Base-by-base conservation (phyloP, 1,140 invertebrate genomes). In the Trachelipus rathkii region DNA sequence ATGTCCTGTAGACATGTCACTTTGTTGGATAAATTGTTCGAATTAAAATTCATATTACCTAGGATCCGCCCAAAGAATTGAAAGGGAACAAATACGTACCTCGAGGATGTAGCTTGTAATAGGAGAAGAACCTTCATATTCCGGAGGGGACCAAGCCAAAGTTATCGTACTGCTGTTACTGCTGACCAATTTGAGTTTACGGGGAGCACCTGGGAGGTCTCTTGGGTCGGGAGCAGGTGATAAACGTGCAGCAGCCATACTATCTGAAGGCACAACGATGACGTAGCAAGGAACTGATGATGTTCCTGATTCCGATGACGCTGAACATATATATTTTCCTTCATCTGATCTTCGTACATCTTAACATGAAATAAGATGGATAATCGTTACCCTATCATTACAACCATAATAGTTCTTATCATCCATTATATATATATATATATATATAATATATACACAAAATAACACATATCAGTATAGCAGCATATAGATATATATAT, bases 321-420 rank as follows among this genome's bases (percentile, higher is more conserved):
- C 93, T 33, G 90, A 90, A 84, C 94, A 93, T n/a, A 92, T 92
- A 85, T 95, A 94, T 44, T 91, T 79, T 2, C 92, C 93, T 8
- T 90, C 88, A 84, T 95, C 93, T 33, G 87, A 87, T 10, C 87
- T 81, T 82, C 90, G 89, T 10, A 95, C 85, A 86, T 94, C 93
- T 87, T 87, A 85, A 83, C 83, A 82, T 71, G 75, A 79, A 72
- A 84, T 73, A 78, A 78, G 70, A 23, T 74, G 23, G 8, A 21
- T 21, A 5, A 23, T 21, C 2, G 7, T 7, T 24, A 71, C 10
- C 10, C 1, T 1, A 1, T 71, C 23, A 19, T 71, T 24, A 24
- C 69, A 71, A 15, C 69, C 43, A 21, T 3, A 71, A 71, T 24
- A 2, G 8, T 15, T 60, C 50, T 3, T 15, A 60, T 8, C 50